Percentiles rank a stretch among this genome's conserved stretches.
Evolutionary conservation across 2,797 vertebrate species (phyloP).

Genomic region (Podarcis siculus): DNA sequence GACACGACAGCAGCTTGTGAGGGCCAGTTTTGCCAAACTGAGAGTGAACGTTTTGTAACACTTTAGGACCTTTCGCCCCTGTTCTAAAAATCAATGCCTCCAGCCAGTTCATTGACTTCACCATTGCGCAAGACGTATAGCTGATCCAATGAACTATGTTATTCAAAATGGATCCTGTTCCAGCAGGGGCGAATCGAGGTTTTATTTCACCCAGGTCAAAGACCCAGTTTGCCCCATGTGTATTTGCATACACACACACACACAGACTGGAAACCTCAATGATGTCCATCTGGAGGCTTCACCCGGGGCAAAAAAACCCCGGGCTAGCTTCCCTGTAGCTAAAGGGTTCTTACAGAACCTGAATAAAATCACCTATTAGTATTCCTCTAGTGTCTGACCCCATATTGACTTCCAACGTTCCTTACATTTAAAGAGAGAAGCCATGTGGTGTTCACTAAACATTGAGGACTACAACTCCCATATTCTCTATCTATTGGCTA

Average conservation of each 20-base stretch:
- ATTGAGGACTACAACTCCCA: no score
- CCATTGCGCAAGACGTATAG: not conserved
- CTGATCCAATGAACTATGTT: not conserved
- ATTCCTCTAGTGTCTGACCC: not conserved
- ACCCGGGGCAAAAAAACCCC: no score
- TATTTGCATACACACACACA: no score
- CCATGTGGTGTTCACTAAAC: not conserved
- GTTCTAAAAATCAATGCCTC: constrained; percentile 70
- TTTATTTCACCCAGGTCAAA: no score
- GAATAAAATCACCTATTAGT: not conserved
- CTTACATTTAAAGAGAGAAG: not conserved
- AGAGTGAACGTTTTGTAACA: constrained; percentile 22
- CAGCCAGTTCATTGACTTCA: constrained; percentile 44
- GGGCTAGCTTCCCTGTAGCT: no score
- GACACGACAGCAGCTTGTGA: constrained; percentile 48
- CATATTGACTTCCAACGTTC: not conserved
- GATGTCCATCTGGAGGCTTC: no score
- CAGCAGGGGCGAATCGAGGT: not conserved
- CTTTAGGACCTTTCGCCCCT: constrained; percentile 60
- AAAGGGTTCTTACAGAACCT: no score
- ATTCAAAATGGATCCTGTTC: not conserved
- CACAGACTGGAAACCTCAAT: no score
- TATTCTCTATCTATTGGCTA: no score
- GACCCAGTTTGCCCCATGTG: no score
- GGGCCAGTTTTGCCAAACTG: constrained; percentile 16